These are phyloP conservation scores for Heterodera schachtii DNA, from an alignment of 1,140 invertebrate genomes.

Conservation along the genomic window DNA sequence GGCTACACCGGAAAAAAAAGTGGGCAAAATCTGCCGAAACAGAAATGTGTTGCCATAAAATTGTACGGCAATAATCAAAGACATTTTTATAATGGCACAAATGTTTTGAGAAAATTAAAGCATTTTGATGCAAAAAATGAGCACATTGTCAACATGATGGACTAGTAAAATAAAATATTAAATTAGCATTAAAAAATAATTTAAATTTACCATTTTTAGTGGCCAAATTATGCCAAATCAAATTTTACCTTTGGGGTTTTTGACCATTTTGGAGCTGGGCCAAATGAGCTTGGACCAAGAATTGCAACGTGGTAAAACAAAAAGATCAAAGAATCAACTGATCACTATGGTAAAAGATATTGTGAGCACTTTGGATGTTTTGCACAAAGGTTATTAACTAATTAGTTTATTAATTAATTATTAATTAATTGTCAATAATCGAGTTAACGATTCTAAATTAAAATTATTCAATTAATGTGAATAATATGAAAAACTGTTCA, in stretches of 20 bases:
- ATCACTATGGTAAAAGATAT: not conserved
- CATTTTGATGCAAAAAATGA: not conserved
- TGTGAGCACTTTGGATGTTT: not conserved
- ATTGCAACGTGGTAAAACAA: not conserved
- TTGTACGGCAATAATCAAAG: not conserved
- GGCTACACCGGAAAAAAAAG: not conserved
- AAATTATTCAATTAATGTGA: no score
- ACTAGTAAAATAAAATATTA: no score
- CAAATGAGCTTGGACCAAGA: not conserved
- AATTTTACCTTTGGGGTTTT: not conserved
- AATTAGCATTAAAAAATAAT: no score
- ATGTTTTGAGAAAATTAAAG: not conserved
- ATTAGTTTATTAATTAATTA: no score
- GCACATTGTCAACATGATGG: not conserved
- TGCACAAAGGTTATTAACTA: not conserved
- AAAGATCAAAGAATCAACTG: not conserved
- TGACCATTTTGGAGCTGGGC: not conserved
- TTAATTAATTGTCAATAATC: no score
- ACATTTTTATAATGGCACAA: not conserved
- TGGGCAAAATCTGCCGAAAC: not conserved
- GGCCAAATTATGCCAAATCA: not conserved
- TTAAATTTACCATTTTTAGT: not conserved
- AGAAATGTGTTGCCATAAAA: not conserved
- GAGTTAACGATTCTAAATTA: no score
- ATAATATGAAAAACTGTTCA: no score